Evolutionary conservation across 2,888 invertebrate genomes (phyloP), one percentile per base, ranked within the genome.

Genomic region (Cantharis nigra): DNA sequence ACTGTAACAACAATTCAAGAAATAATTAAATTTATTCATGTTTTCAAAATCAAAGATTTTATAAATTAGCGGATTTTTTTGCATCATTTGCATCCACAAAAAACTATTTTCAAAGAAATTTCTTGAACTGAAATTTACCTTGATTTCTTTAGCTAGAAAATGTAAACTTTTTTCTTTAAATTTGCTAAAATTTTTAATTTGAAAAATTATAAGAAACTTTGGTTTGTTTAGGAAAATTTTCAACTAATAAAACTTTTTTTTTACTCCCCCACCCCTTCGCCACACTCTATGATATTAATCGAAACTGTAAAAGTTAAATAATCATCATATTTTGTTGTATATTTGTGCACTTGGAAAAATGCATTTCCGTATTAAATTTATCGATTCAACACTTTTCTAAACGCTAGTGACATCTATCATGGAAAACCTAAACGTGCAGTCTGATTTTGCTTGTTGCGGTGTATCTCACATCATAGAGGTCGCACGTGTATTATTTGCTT

Each of bases 401-500:
- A 49, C n/a, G 7, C n/a, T n/a, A 49, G 49, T 2, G 49, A n/a
- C 49, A n/a, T 49, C 49, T 49, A 49, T 7, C n/a, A 49, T 5
- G 7, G n/a, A 49, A 49, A 49, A n/a, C 9, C 49, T 9, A n/a
- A 49, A 49, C n/a, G 18, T 16, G 18, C 1, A 16, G 9, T 13
- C 14, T 20, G 28, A 18, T 18, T 16, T 13, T 28, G 1, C 9
- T 7, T 16, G 5, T 20, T 14, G 18, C 9, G 33, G n/a, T 9
- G 33, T 1, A 33, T 23, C 18, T 28, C 28, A 9, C 70, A 33
- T 33, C 70, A 70, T 14, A 70, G 70, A 70, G 28, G 70, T n/a
- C 70, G 70, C 28, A 18, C 16, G 18, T 14, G 4, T 33, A 33
- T 70, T 70, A 70, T 70, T 70, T 70, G 70, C 70, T 70, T 70